Evolutionary conservation across 2,113 vertebrate species (phyloP).

Genomic region (Acanthochromis polyacanthus): DNA sequence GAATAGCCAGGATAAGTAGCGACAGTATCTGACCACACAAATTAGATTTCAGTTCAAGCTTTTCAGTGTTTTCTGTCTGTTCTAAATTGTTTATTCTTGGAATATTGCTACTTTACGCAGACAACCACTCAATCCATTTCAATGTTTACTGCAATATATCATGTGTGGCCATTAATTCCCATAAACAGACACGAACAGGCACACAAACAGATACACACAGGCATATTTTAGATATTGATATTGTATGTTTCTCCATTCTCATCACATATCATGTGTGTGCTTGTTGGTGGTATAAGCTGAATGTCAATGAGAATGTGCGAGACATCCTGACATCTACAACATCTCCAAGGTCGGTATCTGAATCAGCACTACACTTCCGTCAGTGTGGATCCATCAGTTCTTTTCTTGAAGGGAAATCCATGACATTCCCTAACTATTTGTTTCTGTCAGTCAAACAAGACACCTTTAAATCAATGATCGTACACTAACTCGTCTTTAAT

Average conservation of each 20-base stretch:
- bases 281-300: constrained; percentile 83
- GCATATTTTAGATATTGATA: constrained; percentile 75
- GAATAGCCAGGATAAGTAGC: neutral
- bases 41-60: neutral
- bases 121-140: constrained; percentile 41
- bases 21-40: neutral
- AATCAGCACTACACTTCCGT: constrained; percentile 63
- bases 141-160: constrained; percentile 44
- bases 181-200: constrained; percentile 52
- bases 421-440: constrained; percentile 51
- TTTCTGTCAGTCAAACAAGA: constrained; percentile 62
- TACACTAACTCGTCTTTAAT: constrained; percentile 13
- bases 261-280: constrained; percentile 80
- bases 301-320: constrained; percentile 74
- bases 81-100: constrained; percentile 18
- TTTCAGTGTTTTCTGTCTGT: constrained; percentile 7
- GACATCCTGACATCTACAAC: constrained; percentile 71
- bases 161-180: constrained; percentile 56
- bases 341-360: constrained; percentile 77
- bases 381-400: constrained; percentile 47
- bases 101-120: constrained; percentile 1
- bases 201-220: constrained; percentile 29
- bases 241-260: constrained; percentile 70
- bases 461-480: constrained; percentile 50
- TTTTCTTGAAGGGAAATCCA: constrained; percentile 45